Evolutionary conservation across 2,797 vertebrate genomes (phyloP), one percentile per base, ranked within the genome.

Genomic region (Manis crassicaudata): DNA sequence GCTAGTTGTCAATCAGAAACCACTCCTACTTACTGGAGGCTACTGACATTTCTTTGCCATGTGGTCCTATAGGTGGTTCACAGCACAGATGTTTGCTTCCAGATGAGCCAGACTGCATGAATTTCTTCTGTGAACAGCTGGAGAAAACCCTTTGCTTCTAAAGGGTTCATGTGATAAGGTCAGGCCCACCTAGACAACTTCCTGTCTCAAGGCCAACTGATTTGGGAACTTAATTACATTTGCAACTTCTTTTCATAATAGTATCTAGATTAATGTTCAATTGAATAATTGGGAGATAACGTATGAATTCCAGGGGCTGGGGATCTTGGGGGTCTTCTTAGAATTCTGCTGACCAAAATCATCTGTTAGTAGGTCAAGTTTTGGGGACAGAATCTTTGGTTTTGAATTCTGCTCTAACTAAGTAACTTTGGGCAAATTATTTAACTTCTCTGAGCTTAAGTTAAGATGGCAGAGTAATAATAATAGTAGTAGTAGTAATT

Each of bases 111-210:
- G 68, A 70, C 14, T 56, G 21, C 8, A 5, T 60, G 62, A 52
- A 63, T 29, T 40, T 70, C 46, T 73, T 85, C 37, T 70, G 37
- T 73, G 29, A 63, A 13, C 62, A 60, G 43, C 25, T 85, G 21
- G 6, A 90, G 56, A 86, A 77, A 82, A 62, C 21, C 70, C n/a
- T 92, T 70, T 82, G n/a, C 43, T 94, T 84, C 82, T 62, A 67
- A 67, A 65, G n/a, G n/a, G 43, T 7, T 89, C 20, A 25, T n/a
- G 52, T 92, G 46, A 77, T 88, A 40, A 89, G 32, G 17, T 88
- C 35, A 70, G 58, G 43, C 32, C 54, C n/a, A 50, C 20, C 6
- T 8, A 5, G 35, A 7, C 40, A 27, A 91, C 68, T 50, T 79
- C 11, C 11, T 96, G 4, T 46, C 3, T 37, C 23, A 79, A 43